Evolutionary conservation across 2,888 invertebrate genomes (phyloP).

Genomic region (Mantis religiosa): DNA sequence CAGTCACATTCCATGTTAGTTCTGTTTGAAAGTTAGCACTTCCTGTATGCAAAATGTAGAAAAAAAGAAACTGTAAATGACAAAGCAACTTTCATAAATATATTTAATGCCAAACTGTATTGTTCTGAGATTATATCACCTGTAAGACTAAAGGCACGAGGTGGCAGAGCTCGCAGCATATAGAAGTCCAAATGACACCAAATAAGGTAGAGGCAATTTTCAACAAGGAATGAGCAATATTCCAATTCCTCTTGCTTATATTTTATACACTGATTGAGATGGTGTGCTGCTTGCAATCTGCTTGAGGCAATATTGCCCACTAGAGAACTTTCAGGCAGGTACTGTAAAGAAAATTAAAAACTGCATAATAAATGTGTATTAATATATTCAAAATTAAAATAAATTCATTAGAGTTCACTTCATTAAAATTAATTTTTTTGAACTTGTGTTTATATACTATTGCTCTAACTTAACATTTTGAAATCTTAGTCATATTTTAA

Average conservation of each 20-base stretch:
- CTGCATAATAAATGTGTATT: neutral
- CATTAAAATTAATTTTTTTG: too few species aligned
- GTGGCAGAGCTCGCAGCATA: slow-evolving; percentile 48
- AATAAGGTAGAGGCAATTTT: slow-evolving; percentile 67
- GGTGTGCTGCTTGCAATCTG: slow-evolving; percentile 36
- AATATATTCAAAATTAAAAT: neutral
- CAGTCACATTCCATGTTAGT: slow-evolving; percentile 51
- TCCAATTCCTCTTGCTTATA: slow-evolving; percentile 58
- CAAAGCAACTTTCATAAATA: too few species aligned
- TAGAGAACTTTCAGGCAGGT: slow-evolving; percentile 31
- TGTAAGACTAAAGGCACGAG: neutral
- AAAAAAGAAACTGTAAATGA: neutral
- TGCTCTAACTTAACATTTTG: too few species aligned
- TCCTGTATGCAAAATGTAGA: slow-evolving; percentile 30
- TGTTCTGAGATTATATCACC: neutral
- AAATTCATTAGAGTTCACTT: neutral
- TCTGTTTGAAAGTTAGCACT: slow-evolving; percentile 36
- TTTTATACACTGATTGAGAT: slow-evolving; percentile 50
- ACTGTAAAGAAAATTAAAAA: slow-evolving; percentile 25
- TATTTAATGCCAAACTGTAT: neutral
- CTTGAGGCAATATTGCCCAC: slow-evolving; percentile 31
- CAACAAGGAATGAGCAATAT: slow-evolving; percentile 62
- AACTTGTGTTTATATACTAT: too few species aligned
- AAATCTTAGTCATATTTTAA: too few species aligned
- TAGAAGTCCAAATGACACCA: slow-evolving; percentile 75